These are phyloP conservation scores for Mungos mungo DNA, from an alignment of 2,113 vertebrate species.

Conservation along the genomic window DNA sequence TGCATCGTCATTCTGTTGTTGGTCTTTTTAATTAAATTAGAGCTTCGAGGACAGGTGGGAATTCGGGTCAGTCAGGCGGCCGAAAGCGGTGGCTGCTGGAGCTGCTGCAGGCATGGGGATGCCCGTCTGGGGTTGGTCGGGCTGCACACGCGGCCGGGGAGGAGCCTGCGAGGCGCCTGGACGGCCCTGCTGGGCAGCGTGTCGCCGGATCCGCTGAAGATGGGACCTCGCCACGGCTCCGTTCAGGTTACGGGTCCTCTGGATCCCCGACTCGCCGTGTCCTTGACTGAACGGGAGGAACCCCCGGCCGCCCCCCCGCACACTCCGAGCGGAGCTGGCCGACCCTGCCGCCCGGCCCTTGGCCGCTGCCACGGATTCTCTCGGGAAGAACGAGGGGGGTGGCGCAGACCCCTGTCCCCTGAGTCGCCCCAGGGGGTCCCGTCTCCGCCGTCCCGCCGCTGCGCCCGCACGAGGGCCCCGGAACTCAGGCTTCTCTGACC, in stretches of 20 bases:
- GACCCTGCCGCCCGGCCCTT: accelerated
- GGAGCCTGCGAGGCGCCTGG: background rate
- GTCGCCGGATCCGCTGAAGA: background rate
- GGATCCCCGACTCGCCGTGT: background rate
- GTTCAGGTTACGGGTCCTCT: too few species aligned
- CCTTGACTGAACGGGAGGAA: background rate
- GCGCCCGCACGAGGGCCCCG: accelerated
- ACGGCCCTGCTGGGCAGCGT: too few species aligned
- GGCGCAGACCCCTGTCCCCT: background rate
- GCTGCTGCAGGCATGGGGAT: accelerated
- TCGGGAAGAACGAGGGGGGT: too few species aligned
- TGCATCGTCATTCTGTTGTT: background rate
- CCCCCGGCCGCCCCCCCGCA: accelerated
- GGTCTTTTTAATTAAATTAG: background rate
- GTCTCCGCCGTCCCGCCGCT: background rate
- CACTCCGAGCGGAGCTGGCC: accelerated
- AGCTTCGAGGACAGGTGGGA: background rate
- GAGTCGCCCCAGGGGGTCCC: background rate
- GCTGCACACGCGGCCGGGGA: background rate
- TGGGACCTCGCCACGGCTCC: accelerated
- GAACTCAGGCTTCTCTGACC: background rate
- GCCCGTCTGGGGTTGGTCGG: accelerated
- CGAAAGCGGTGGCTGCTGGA: accelerated
- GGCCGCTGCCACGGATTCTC: background rate
- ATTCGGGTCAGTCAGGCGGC: accelerated